These are phyloP conservation scores for Microtus oregoni DNA, from an alignment of 2,113 vertebrate species.

Conservation along the genomic window DNA sequence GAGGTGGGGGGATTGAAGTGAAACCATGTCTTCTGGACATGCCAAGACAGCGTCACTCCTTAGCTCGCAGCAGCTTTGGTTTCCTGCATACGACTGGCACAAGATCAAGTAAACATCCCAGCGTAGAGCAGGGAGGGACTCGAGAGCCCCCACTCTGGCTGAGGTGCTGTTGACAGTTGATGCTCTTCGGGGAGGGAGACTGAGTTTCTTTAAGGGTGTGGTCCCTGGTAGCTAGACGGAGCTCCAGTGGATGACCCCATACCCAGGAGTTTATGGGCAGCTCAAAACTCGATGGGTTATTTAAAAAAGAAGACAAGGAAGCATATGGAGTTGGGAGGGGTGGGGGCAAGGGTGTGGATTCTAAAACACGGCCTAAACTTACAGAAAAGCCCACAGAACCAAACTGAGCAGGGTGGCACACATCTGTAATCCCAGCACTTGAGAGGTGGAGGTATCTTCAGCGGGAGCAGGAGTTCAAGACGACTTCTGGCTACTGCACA, in stretches of 20 bases:
- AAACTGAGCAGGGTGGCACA: not conserved
- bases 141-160: not conserved
- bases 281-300: not conserved
- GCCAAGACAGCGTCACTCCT: not conserved
- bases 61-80: not conserved
- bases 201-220: not conserved
- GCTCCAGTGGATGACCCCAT: not conserved
- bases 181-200: not conserved
- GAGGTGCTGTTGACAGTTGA: not conserved
- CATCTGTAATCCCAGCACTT: not conserved
- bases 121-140: not conserved
- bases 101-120: not conserved
- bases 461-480: not conserved
- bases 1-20: not conserved
- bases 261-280: not conserved
- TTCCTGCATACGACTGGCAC: no score
- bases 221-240: not conserved
- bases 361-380: not conserved
- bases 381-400: not conserved
- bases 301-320: no score
- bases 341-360: not conserved
- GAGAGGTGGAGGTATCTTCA: not conserved
- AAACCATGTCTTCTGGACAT: not conserved
- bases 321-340: not conserved
- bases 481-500: not conserved